A percentile compares a stretch with the other conserved stretches of the same genome.
Conservation (phyloP, 2,113 vertebrate species). For the Hystrix brachyura region DNA sequence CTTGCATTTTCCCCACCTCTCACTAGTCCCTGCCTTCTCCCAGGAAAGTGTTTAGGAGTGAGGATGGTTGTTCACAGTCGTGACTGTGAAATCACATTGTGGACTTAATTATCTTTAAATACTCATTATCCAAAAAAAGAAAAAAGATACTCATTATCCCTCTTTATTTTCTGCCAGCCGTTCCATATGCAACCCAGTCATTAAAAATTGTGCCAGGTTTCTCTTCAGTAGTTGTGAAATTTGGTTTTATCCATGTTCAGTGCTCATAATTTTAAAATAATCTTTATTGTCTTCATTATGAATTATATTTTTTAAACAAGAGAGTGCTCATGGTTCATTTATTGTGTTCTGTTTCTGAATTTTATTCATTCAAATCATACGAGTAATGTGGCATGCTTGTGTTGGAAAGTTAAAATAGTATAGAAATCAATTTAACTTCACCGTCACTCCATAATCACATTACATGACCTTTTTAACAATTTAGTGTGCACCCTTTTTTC, state of each 20-base stretch:
- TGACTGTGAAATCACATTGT: neutral
- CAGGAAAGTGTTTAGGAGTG: neutral
- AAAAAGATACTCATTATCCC: too few species aligned
- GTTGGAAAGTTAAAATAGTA: constrained; percentile 19
- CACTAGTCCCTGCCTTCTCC: neutral
- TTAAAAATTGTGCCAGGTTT: constrained; percentile 9
- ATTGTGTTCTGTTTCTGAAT: constrained; percentile 30
- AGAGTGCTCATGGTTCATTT: neutral
- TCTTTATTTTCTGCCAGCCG: neutral
- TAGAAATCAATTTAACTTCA: constrained; percentile 13
- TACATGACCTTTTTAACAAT: neutral
- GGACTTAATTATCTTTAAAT: constrained; percentile 7
- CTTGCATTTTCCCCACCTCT: neutral
- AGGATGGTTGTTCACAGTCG: neutral
- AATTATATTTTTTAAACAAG: constrained; percentile 46
- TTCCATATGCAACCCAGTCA: neutral
- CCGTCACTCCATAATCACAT: neutral
- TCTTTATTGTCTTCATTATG: constrained; percentile 30
- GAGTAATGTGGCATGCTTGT: neutral
- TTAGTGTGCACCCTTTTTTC: neutral
- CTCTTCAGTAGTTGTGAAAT: constrained; percentile 42
- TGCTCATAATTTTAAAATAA: neutral
- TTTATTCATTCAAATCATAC: neutral
- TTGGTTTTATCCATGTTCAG: neutral
- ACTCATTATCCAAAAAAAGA: too few species aligned